phyloP scores from a whole-genome alignment of 2,797 vertebrate genomes.

The Anisognathus igniventris region DNA sequence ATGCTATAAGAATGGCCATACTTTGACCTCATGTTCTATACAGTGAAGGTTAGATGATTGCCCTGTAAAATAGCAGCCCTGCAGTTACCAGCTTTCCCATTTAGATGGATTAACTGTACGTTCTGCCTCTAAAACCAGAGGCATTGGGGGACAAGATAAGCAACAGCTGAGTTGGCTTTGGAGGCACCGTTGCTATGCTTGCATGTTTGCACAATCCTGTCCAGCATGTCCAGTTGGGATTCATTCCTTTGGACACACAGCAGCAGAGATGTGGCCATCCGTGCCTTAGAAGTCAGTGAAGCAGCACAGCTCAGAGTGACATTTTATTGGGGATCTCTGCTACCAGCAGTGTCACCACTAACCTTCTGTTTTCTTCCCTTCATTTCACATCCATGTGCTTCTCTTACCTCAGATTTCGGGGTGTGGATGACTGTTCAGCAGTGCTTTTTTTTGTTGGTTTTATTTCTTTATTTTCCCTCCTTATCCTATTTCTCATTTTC shows the following conservation, averaged over 20 bases:
- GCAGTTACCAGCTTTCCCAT: not conserved
- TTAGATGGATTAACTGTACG: slow-evolving; percentile 12
- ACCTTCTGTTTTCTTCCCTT: not conserved
- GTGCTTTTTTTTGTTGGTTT: rapidly evolving
- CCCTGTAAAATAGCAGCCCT: not conserved
- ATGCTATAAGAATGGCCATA: not conserved
- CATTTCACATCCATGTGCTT: not conserved
- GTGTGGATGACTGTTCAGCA: not conserved
- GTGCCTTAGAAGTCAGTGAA: not conserved
- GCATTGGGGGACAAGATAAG: not conserved
- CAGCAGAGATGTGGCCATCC: not conserved
- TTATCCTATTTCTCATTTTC: not conserved
- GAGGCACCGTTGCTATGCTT: slow-evolving; percentile 3
- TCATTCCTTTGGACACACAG: not conserved
- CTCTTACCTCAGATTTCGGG: not conserved
- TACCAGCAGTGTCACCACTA: not conserved
- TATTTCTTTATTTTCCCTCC: not conserved
- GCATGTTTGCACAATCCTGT: not conserved
- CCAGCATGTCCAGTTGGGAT: not conserved
- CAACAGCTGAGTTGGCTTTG: slow-evolving; percentile 25
- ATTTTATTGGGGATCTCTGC: not conserved
- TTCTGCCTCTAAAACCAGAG: not conserved
- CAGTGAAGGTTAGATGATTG: not conserved
- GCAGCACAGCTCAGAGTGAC: not conserved
- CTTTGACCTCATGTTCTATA: not conserved